Evolutionary conservation across 2,888 invertebrate species (phyloP).

Genomic region (Eremobia ochroleuca): DNA sequence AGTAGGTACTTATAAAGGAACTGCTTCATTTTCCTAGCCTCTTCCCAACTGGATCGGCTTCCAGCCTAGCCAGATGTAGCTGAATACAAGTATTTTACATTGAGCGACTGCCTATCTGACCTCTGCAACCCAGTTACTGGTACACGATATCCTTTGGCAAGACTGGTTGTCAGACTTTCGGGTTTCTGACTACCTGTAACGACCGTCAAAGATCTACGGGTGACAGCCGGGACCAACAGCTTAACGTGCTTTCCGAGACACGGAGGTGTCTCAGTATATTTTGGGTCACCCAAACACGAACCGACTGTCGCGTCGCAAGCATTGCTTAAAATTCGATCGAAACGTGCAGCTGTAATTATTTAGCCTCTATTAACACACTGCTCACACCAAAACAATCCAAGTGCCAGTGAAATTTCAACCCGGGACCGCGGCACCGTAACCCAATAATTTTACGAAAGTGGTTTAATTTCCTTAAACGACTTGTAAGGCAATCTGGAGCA

Average conservation of each 20-base stretch:
- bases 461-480: slow-evolving; percentile 3
- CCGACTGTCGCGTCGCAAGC: too few species aligned
- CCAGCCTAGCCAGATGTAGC: background rate
- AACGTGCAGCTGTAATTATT: background rate
- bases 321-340: background rate
- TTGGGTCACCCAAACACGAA: background rate
- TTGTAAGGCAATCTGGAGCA: slow-evolving; percentile 6
- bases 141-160: background rate
- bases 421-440: background rate
- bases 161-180: background rate
- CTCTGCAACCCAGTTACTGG: background rate
- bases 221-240: background rate
- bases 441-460: slow-evolving; percentile 28
- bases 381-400: background rate
- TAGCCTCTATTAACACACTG: background rate
- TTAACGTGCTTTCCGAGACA: background rate
- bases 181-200: background rate
- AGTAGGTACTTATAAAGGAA: slow-evolving; percentile 41
- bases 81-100: background rate
- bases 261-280: background rate
- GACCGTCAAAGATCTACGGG: background rate
- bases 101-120: background rate
- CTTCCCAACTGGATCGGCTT: background rate
- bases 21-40: background rate
- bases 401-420: background rate